Percentiles rank a stretch among this genome's conserved stretches.
Conservation (phyloP, 2,797 vertebrate species). For the Poecilia velifera region DNA sequence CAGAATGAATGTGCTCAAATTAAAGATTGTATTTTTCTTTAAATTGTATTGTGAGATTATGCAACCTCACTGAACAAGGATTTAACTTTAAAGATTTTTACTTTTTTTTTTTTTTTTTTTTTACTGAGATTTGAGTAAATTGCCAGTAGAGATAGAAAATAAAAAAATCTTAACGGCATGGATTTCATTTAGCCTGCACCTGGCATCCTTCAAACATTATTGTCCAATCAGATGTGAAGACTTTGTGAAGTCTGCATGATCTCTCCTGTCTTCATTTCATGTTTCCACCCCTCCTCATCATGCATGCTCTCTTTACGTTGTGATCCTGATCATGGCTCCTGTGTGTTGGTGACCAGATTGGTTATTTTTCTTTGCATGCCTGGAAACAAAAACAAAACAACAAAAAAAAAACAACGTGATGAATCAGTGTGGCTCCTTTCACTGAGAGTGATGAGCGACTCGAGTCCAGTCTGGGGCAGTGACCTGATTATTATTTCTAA, state of each 20-base stretch:
- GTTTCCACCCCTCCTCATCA: conserved; percentile 23
- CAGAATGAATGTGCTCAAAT: not conserved
- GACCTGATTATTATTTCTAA: conserved; percentile 6
- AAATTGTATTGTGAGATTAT: not conserved
- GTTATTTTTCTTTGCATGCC: conserved; percentile 48
- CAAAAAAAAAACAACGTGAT: not conserved
- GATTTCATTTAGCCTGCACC: not conserved
- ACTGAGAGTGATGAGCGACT: conserved; percentile 7
- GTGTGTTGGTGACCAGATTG: not conserved
- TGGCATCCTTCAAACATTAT: not conserved
- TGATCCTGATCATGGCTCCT: conserved; percentile 7
- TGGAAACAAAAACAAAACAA: not conserved
- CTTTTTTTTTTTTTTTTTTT: too few relatives aligned
- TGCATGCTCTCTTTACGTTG: conserved; percentile 41
- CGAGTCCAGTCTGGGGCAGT: not conserved
- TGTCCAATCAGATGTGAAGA: not conserved
- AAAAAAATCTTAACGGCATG: not conserved
- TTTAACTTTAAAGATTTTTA: not conserved
- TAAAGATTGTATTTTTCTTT: not conserved
- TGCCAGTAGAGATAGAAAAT: not conserved
- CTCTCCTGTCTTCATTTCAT: conserved; percentile 18
- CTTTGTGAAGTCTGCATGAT: not conserved
- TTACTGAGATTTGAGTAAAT: too few relatives aligned
- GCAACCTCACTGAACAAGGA: not conserved
- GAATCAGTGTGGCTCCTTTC: conserved; percentile 11